Percentiles rank a stretch among this genome's conserved stretches.
phyloP scores from a whole-genome alignment of 2,113 vertebrate genomes.

The Beaufortia kweichowensis region DNA sequence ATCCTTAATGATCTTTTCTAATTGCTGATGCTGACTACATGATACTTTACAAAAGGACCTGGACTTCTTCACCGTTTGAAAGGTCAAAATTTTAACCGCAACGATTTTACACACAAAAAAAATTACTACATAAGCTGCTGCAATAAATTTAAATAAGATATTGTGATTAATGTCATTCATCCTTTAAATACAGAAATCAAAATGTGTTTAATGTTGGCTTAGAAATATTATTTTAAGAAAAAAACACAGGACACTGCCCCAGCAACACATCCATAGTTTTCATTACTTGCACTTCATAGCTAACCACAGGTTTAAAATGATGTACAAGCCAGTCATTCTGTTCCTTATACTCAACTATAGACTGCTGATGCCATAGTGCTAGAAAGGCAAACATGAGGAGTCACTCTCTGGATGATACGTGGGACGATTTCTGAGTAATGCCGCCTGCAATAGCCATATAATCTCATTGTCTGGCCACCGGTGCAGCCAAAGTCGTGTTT shows the following conservation, averaged over 20 bases:
- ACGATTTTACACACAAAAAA: no score
- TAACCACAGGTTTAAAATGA: neutral
- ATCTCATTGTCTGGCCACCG: constrained; percentile 13
- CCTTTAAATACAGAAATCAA: no score
- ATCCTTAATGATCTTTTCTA: neutral
- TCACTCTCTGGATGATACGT: constrained; percentile 16
- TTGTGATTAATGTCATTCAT: no score
- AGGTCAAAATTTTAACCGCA: no score
- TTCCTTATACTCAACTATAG: neutral
- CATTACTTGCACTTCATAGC: neutral
- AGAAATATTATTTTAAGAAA: no score
- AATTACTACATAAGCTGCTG: no score
- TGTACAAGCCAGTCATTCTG: neutral
- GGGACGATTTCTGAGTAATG: neutral
- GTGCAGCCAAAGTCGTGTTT: constrained; percentile 6
- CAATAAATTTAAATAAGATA: no score
- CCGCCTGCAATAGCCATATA: constrained; percentile 2
- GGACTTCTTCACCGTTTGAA: no score
- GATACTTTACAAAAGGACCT: no score
- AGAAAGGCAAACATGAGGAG: neutral
- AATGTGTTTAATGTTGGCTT: no score
- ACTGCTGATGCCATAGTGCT: neutral
- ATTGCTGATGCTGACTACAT: neutral
- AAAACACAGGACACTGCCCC: no score
- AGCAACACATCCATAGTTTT: no score